Evolutionary conservation across 2,888 invertebrate species (phyloP), one percentile per base, ranked within the genome.

Genomic region (Alcis repandata): DNA sequence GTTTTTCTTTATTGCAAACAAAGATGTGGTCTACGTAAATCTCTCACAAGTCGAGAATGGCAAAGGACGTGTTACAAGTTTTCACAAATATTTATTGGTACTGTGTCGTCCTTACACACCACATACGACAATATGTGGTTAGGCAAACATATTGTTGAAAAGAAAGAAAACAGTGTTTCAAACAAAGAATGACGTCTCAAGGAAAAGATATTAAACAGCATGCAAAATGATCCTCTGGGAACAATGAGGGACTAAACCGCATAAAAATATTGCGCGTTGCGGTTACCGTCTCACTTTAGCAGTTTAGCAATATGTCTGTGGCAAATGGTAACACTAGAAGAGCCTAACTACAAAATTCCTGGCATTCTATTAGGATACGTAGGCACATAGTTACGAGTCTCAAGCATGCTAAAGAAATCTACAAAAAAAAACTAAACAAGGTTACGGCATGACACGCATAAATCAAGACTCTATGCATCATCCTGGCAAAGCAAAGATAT

Each of bases 181-280:
- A 57, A 38, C 36, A 46, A n/a, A 38, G 9, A 15, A 36, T 46
- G 36, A 57, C 45, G 40, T 33, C 36, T 63, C 38, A 40, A 40
- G 36, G 41, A 49, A 27, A 62, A 64, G 9, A 43, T 43, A 9
- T 43, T 38, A 63, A 36, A 46, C 27, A 40, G 51, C 27, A n/a
- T n/a, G n/a, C n/a, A 49, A 60, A 67, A 72, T 71, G 6, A 27
- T 73, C 69, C 69, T 72, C 61, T 52, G 71, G 69, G 78, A 83
- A 85, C 84, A 83, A 85, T 82, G 78, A 79, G 67, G 67, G 69
- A 69, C 63, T 63, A 66, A 83, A 85, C 86, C 86, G 72, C 86
- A 84, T 72, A 71, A 74, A 76, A 79, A 74, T 79, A 82, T 82
- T 81, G 77, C 75, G 77, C 73, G 69, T 74, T 83, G 84, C 72